Evolutionary conservation across 2,113 vertebrate species (phyloP).

Genomic region (Eonycteris spelaea): DNA sequence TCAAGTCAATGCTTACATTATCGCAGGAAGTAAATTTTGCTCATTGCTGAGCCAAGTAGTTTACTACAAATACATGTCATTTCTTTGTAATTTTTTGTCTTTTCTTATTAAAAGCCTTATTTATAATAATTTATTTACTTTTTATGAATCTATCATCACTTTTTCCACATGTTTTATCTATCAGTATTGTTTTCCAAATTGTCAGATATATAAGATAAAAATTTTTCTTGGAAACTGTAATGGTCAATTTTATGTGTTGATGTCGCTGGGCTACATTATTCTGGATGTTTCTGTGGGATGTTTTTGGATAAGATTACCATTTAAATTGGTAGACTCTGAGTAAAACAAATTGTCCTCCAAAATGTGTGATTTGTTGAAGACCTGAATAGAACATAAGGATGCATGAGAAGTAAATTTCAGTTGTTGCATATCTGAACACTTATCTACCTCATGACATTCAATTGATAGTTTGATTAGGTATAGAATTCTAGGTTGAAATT

Average conservation of each 20-base stretch:
- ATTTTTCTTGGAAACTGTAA: background rate
- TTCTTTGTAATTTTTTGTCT: constrained; percentile 12
- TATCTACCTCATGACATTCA: background rate
- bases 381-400: background rate
- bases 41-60: background rate
- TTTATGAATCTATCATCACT: background rate
- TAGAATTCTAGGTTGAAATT: constrained; percentile 20
- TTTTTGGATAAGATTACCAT: background rate
- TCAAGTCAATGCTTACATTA: constrained; percentile 8
- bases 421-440: background rate
- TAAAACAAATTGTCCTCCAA: background rate
- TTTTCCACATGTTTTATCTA: background rate
- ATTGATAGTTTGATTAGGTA: background rate
- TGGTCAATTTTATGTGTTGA: background rate
- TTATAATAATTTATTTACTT: background rate
- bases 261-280: background rate
- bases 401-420: background rate
- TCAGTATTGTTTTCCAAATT: constrained; percentile 19
- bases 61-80: constrained; percentile 19
- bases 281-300: background rate
- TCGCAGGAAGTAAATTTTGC: constrained; percentile 29
- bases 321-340: background rate
- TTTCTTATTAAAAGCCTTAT: background rate
- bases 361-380: background rate
- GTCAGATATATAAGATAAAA: background rate